Percentiles rank a stretch among this genome's conserved stretches.
phyloP scores from a whole-genome alignment of 2,797 vertebrate genomes.

The Hybognathus amarus region DNA sequence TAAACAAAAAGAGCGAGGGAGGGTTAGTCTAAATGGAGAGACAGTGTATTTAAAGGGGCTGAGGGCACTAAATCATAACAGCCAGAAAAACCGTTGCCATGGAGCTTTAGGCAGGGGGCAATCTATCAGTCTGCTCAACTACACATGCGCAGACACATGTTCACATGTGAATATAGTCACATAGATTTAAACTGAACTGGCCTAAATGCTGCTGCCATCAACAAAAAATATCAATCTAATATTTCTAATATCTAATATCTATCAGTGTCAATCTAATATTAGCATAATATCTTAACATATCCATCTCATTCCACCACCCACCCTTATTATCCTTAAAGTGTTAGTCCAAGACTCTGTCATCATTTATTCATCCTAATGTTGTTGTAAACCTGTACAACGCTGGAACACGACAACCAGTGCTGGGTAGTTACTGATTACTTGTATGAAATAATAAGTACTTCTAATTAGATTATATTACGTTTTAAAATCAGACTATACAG shows the following conservation, averaged over 20 bases:
- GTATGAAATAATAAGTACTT: neutral
- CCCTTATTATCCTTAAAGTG: neutral
- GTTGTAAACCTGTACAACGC: neutral
- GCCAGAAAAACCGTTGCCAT: slow-evolving; percentile 47
- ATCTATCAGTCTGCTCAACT: slow-evolving; percentile 31
- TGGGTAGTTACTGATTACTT: neutral
- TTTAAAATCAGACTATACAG: no score
- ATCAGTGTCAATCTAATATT: neutral
- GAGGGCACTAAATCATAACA: slow-evolving; percentile 45
- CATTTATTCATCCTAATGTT: neutral
- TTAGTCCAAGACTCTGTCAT: neutral
- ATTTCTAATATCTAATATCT: no score
- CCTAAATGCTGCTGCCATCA: neutral
- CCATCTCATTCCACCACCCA: no score
- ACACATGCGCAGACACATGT: slow-evolving; percentile 25
- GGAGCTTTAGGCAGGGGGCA: slow-evolving; percentile 41
- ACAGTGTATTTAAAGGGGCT: slow-evolving; percentile 47
- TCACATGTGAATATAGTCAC: slow-evolving; percentile 14
- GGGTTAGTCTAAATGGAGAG: slow-evolving; percentile 40
- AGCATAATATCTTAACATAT: neutral
- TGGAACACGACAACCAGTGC: neutral
- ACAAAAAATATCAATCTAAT: no score
- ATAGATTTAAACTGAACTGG: neutral
- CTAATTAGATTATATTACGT: neutral
- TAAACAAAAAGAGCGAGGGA: slow-evolving; percentile 32